Percentiles rank a stretch among this genome's conserved stretches.
Evolutionary conservation across 2,888 invertebrate species (phyloP).

Genomic region (Hylaea fasciaria): DNA sequence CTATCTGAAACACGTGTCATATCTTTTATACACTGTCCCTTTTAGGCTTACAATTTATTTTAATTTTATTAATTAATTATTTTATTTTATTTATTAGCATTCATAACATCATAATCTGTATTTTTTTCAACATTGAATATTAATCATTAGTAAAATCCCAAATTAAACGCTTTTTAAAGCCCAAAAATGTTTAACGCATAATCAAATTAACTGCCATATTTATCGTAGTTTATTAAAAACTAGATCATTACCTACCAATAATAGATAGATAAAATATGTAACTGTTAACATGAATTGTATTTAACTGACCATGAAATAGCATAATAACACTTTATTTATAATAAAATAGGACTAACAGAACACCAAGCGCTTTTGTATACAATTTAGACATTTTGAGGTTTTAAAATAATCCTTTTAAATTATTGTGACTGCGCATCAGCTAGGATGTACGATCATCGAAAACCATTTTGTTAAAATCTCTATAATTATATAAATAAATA

Average conservation of each 20-base stretch:
- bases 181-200: constrained; percentile 32
- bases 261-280: constrained; percentile 28
- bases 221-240: constrained; percentile 28
- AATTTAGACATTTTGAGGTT: constrained; percentile 9
- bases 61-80: background rate
- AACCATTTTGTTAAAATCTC: background rate
- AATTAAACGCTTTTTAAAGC: constrained; percentile 14
- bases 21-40: constrained; percentile 46
- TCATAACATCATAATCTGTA: no score
- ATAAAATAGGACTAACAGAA: constrained; percentile 33
- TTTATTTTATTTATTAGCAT: background rate
- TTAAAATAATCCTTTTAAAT: constrained; percentile 11
- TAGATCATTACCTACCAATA: constrained; percentile 25
- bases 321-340: constrained; percentile 29
- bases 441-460: background rate
- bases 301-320: constrained; percentile 16
- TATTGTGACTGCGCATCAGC: constrained; percentile 23
- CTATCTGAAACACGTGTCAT: constrained; percentile 34
- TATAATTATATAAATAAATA: no score
- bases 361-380: constrained; percentile 27
- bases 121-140: background rate
- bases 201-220: constrained; percentile 33
- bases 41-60: background rate
- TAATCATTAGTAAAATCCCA: background rate
- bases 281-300: constrained; percentile 8